Percentiles rank a stretch among this genome's conserved stretches.
Evolutionary conservation across 1,140 invertebrate species (phyloP).

Genomic region (Formica selysi): DNA sequence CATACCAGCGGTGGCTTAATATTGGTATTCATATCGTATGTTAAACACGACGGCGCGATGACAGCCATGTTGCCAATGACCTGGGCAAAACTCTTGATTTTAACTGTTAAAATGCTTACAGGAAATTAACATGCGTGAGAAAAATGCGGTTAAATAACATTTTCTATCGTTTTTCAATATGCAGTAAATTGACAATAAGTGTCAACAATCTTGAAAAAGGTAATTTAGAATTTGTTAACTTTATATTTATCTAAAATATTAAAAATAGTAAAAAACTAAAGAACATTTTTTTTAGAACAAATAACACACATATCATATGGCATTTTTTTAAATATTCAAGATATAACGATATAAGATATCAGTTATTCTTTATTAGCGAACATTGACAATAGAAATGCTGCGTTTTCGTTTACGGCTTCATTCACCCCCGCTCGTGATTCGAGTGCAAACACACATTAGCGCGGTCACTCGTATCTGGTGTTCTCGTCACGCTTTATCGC

Average conservation of each 20-base stretch:
- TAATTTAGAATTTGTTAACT: background rate
- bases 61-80: slow-evolving; percentile 56
- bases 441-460: slow-evolving; percentile 68
- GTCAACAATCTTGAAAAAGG: background rate
- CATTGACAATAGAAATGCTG: slow-evolving; percentile 4
- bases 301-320: background rate
- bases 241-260: background rate
- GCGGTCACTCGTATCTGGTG: slow-evolving; percentile 68
- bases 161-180: background rate
- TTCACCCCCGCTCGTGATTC: slow-evolving; percentile 73
- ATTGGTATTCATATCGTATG: slow-evolving; percentile 59
- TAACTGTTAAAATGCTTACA: background rate
- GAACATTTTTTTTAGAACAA: background rate
- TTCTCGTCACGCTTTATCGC: slow-evolving; percentile 76
- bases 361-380: background rate
- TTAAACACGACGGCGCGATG: slow-evolving; percentile 57
- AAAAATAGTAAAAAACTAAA: background rate
- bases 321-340: background rate
- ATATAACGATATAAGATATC: background rate
- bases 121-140: background rate
- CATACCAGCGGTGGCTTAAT: slow-evolving; percentile 30
- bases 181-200: background rate
- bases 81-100: slow-evolving; percentile 49
- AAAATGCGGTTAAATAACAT: slow-evolving; percentile 2
- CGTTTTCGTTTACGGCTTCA: slow-evolving; percentile 62